Evolutionary conservation across 2,888 invertebrate genomes (phyloP).

Genomic region (Danaus chrysippus): DNA sequence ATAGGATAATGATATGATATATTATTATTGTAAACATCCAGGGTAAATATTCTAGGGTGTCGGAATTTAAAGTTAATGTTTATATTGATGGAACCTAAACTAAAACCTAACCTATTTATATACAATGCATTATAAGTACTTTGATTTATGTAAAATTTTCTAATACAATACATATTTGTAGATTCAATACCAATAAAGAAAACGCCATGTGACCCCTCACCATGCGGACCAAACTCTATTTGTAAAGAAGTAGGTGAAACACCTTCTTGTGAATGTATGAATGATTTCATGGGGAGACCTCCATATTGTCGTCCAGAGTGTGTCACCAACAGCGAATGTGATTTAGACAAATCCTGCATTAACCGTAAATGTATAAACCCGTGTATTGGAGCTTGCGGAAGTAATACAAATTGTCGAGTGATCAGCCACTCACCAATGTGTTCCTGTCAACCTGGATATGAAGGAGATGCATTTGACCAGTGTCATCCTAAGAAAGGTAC

Average conservation of each 20-base stretch:
- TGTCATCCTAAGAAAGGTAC: slow-evolving; percentile 74
- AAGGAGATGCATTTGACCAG: slow-evolving; percentile 88
- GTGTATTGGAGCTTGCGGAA: slow-evolving; percentile 89
- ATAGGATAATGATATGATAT: no score
- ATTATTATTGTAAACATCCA: no score
- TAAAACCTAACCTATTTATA: no score
- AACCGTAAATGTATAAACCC: slow-evolving; percentile 89
- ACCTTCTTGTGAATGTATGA: slow-evolving; percentile 85
- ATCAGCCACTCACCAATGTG: slow-evolving; percentile 93
- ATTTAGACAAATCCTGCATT: slow-evolving; percentile 86
- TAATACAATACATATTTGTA: background rate
- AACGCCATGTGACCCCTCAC: slow-evolving; percentile 83
- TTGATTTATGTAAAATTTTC: no score
- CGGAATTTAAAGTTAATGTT: no score
- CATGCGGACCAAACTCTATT: slow-evolving; percentile 89
- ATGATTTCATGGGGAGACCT: slow-evolving; percentile 85
- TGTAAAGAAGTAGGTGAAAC: slow-evolving; percentile 78
- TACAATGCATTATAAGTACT: no score
- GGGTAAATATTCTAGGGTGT: no score
- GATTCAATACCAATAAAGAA: slow-evolving; percentile 40
- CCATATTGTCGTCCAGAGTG: slow-evolving; percentile 91
- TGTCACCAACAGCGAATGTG: slow-evolving; percentile 88
- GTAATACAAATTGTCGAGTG: slow-evolving; percentile 86
- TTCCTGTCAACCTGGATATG: slow-evolving; percentile 83
- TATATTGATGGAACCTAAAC: no score